Evolutionary conservation across 2,888 invertebrate genomes (phyloP), one percentile per base, ranked within the genome.

Genomic region (Dryococelus australis): DNA sequence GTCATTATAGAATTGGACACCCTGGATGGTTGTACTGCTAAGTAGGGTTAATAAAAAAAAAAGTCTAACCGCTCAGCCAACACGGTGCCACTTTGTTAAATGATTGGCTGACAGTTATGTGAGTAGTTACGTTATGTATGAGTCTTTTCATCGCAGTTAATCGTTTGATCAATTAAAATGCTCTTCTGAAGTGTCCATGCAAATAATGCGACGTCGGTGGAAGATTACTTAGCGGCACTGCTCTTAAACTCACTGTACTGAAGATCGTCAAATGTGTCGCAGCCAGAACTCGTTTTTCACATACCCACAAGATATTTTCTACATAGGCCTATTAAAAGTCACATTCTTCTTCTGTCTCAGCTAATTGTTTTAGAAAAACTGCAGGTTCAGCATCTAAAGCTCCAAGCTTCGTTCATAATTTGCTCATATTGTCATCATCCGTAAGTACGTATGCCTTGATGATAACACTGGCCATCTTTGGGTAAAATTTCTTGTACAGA

Each of bases 331-430:
- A 2, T 80, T 80, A n/a, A 80, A 80, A 80, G 80, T 80, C n/a
- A 24, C 26, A n/a, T 80, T 80, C 2, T 80, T 80, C 80, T 80
- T 80, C 80, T 80, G 80, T 80, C n/a, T 80, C 80, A 80, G 80
- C 12, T n/a, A 80, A 80, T 80, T 9, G 16, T 80, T 80, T 80
- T n/a, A n/a, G 12, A 80, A 80, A 80, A 12, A 13, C 24, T 26
- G n/a, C n/a, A 80, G 0, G 80, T n/a, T 80, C 80, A n/a, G 80
- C 24, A 80, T 4, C n/a, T 80, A 80, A 80, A 80, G 80, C 80
- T 80, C 80, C 80, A 80, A 80, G 80, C 24, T 24, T 80, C 24
- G 80, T 80, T 80, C 24, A 13, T n/a, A 9, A n/a, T 5, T 80
- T 80, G 26, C 80, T 80, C n/a, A n/a, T 80, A 5, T 12, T 80